phyloP scores from a whole-genome alignment of 1,140 invertebrate genomes.

The Sycophaga agraensis region DNA sequence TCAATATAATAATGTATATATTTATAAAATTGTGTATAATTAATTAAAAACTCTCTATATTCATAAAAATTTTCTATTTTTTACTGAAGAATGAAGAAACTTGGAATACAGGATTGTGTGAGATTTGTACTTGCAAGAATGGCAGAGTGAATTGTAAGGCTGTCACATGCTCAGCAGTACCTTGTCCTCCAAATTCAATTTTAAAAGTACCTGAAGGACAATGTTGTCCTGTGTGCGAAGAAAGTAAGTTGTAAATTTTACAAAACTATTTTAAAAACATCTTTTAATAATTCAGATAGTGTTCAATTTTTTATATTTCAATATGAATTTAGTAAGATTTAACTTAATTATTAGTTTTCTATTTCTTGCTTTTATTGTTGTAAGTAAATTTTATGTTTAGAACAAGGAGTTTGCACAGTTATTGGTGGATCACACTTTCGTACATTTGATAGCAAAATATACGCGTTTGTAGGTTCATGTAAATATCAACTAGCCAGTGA shows the following conservation, averaged over 20 bases:
- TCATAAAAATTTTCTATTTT: too few relatives aligned
- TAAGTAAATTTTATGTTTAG: slow-evolving; percentile 59
- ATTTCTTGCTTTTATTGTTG: too few relatives aligned
- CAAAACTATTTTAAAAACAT: neutral
- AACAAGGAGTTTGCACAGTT: slow-evolving; percentile 84
- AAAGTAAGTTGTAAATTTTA: slow-evolving; percentile 62
- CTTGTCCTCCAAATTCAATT: slow-evolving; percentile 73
- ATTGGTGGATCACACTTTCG: slow-evolving; percentile 92
- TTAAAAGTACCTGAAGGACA: slow-evolving; percentile 70
- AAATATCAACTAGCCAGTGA: slow-evolving; percentile 86
- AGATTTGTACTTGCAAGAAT: slow-evolving; percentile 76
- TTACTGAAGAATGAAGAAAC: slow-evolving; percentile 72
- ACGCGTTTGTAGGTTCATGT: slow-evolving; percentile 88
- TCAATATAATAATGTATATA: too few relatives aligned
- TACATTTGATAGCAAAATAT: slow-evolving; percentile 91
- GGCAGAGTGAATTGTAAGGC: slow-evolving; percentile 79
- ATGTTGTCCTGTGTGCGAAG: slow-evolving; percentile 83
- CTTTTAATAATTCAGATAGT: too few relatives aligned
- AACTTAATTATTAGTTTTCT: too few relatives aligned
- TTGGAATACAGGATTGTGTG: slow-evolving; percentile 84
- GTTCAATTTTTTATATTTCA: too few relatives aligned
- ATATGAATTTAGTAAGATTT: too few relatives aligned
- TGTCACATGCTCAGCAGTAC: slow-evolving; percentile 67
- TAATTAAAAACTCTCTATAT: too few relatives aligned
- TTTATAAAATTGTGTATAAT: too few relatives aligned